Conservation (phyloP, 2,888 invertebrate species). For the Hofmannophila pseudospretella region DNA sequence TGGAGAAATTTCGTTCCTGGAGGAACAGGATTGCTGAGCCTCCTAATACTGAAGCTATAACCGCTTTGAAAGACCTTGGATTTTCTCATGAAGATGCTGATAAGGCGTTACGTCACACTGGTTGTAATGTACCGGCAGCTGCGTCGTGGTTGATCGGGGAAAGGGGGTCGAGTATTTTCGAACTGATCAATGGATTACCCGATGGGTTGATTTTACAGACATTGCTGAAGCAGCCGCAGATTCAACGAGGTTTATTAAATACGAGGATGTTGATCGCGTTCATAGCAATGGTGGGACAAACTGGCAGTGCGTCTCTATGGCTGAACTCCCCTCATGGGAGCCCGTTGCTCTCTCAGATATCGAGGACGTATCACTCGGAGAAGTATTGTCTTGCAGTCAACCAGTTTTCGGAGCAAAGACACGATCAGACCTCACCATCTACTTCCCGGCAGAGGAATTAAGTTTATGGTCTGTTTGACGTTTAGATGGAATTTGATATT, state of each 20-base stretch:
- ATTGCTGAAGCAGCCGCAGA: conserved; percentile 61
- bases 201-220: conserved; percentile 58
- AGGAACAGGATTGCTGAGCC: conserved; percentile 47
- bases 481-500: no score
- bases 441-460: conserved; percentile 50
- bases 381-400: conserved; percentile 70
- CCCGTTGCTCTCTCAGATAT: conserved; percentile 63
- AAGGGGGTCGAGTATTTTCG: conserved; percentile 62
- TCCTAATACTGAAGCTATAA: conserved; percentile 47
- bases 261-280: conserved; percentile 68
- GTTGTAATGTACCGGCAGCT: conserved; percentile 63
- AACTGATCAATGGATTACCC: conserved; percentile 58
- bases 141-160: conserved; percentile 66
- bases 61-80: conserved; percentile 52
- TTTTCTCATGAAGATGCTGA: conserved; percentile 52
- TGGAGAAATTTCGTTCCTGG: conserved; percentile 64
- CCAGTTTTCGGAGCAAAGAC: conserved; percentile 55
- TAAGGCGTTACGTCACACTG: conserved; percentile 50
- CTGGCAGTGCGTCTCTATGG: conserved; percentile 63
- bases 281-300: conserved; percentile 66
- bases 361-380: conserved; percentile 68
- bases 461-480: no score
- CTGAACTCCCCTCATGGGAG: conserved; percentile 67
- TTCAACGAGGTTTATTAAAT: conserved; percentile 62
- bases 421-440: conserved; percentile 26